Percentiles rank a stretch among this genome's conserved stretches.
Conservation (phyloP, 2,797 vertebrate genomes). For the Arremon brunneinucha region DNA sequence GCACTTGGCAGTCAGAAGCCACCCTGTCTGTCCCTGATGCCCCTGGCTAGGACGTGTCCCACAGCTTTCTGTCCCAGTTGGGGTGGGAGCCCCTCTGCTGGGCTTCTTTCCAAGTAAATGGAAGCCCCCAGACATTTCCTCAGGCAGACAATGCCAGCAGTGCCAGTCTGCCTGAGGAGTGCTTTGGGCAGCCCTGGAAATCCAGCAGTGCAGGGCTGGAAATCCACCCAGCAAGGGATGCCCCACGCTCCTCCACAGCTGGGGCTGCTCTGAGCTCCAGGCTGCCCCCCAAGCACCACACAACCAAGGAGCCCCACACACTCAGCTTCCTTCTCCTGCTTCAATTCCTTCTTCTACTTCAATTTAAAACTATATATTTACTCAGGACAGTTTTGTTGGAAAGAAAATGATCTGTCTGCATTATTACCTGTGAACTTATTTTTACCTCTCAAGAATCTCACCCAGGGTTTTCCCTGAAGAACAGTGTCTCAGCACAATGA, state of each 20-base stretch:
- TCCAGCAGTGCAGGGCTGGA: accelerated
- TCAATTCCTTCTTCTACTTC: not conserved
- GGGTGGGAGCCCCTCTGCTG: accelerated
- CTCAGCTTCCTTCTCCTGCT: not conserved
- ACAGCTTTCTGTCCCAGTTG: not conserved
- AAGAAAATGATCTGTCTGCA: not conserved
- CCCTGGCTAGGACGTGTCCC: not conserved
- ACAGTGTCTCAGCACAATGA: not conserved
- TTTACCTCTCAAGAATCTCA: not conserved
- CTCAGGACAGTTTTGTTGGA: not conserved
- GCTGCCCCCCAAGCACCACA: not conserved
- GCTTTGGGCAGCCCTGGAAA: not conserved
- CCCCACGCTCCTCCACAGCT: not conserved
- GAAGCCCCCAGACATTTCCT: not conserved
- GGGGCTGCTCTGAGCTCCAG: not conserved
- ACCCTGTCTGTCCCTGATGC: not conserved
- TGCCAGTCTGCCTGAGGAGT: not conserved
- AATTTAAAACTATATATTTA: not conserved
- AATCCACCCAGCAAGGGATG: not conserved
- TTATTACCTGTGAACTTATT: not conserved
- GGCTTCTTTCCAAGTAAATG: not conserved
- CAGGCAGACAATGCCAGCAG: not conserved
- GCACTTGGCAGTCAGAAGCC: not conserved
- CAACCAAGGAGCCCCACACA: not conserved
- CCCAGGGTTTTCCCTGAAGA: not conserved